These are phyloP conservation scores for Thomomys bottae DNA, from an alignment of 2,113 vertebrate genomes.

Conservation along the genomic window DNA sequence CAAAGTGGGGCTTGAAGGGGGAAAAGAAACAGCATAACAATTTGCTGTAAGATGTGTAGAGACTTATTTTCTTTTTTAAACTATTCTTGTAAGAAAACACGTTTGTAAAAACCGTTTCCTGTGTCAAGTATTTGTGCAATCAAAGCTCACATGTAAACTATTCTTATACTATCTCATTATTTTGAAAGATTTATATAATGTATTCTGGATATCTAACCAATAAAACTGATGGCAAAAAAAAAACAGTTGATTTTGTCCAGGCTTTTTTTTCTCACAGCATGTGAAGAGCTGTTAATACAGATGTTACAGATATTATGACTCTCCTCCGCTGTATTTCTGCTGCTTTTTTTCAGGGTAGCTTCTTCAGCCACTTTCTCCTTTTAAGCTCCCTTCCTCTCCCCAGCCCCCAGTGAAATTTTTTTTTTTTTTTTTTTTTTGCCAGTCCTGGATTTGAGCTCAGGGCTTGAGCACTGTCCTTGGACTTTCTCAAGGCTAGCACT, in stretches of 20 bases:
- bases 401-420: constrained; percentile 28
- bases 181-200: constrained; percentile 78
- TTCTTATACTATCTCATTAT: constrained; percentile 77
- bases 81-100: constrained; percentile 86
- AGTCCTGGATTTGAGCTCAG: no score
- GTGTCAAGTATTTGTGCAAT: constrained; percentile 84
- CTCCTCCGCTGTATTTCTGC: background rate
- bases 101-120: constrained; percentile 84
- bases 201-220: constrained; percentile 68
- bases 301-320: background rate
- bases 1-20: constrained; percentile 48
- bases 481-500: no score
- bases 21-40: constrained; percentile 63
- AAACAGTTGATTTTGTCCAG: background rate
- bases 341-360: background rate
- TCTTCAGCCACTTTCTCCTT: constrained; percentile 8
- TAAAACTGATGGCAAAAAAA: constrained; percentile 63
- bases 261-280: background rate
- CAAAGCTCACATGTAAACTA: constrained; percentile 76
- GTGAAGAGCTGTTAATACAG: background rate
- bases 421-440: constrained; percentile 29
- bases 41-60: constrained; percentile 82
- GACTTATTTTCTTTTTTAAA: constrained; percentile 87
- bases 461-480: no score
- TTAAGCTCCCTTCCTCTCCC: constrained; percentile 28